Base-by-base conservation (phyloP, 1,140 invertebrate species). In the Penaeus japonicus region DNA sequence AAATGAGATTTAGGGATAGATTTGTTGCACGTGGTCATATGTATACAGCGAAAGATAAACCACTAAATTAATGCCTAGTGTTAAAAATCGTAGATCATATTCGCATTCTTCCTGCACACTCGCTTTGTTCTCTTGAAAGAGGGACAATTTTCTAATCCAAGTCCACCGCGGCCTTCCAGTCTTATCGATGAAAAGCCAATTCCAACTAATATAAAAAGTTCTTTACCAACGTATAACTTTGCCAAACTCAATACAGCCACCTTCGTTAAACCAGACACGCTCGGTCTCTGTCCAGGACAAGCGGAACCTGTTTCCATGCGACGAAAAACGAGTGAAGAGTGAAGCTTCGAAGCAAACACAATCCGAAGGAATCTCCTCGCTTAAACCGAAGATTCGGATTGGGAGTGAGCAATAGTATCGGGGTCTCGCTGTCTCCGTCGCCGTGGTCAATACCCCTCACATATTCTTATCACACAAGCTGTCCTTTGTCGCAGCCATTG, bases 391-490 rank as follows among this genome's bases (percentile, higher is more conserved):
- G 70, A 73, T 73, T 73, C n/a, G 35, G 35, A 73, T 73, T 73
- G 7, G 57, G 57, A 32, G 32, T 20, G 55, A 35, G 55, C 27
- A 70, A 32, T 75, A 70, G 17, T 87, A 87, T 79, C 85, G 85
- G 77, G 85, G 85, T 87, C 27, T 39, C 20, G n/a, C 24, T 22
- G 39, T 62, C 81, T 24, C 30, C 27, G 35, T 62, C 47, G 24
- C 32, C 65, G 65, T 59, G 53, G 53, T 70, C 79, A 73, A 75
- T 70, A 35, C 79, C 85, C 80, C 79, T 83, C 80, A 83, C 80
- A 84, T 88, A 88, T 88, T 88, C 87, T 88, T 88, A 88, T 78
- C 87, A 88, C 87, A 83, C 80, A 83, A 83, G 87, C 87, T 88
- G 87, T 83, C 80, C 70, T 75, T 88, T 88, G 62, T 54, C 30